These are phyloP conservation scores for Pemphredon lugubris DNA, from an alignment of 2,888 invertebrate species.

Conservation along the genomic window DNA sequence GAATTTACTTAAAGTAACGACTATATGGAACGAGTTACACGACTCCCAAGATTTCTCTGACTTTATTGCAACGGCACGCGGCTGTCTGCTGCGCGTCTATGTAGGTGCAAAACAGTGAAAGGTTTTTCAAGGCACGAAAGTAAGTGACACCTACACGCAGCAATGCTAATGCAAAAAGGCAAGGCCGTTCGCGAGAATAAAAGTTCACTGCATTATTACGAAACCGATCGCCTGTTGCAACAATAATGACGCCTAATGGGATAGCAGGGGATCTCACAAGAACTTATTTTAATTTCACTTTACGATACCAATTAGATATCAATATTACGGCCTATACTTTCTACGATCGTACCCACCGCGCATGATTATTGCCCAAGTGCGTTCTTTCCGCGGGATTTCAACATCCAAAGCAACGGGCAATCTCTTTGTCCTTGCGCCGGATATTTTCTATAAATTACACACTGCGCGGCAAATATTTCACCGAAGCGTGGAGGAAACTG, in stretches of 20 bases:
- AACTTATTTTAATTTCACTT: conserved; percentile 31
- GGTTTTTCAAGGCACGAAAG: conserved; percentile 76
- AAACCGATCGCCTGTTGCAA: conserved; percentile 72
- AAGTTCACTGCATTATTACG: conserved; percentile 74
- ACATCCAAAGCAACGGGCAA: conserved; percentile 24
- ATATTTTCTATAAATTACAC: conserved; percentile 4
- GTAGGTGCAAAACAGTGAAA: conserved; percentile 77
- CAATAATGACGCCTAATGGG: conserved; percentile 70
- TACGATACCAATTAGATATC: conserved; percentile 30
- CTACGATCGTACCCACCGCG: conserved; percentile 17
- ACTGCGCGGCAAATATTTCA: background rate
- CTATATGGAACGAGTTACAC: conserved; percentile 48
- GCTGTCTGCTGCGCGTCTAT: conserved; percentile 66
- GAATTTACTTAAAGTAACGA: conserved; percentile 25
- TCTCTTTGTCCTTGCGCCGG: conserved; percentile 41
- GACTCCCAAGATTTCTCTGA: conserved; percentile 56
- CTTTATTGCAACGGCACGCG: conserved; percentile 65
- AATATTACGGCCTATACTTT: conserved; percentile 20
- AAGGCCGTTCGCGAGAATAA: conserved; percentile 74
- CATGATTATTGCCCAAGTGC: background rate
- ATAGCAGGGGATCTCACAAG: conserved; percentile 30
- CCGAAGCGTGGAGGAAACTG: background rate
- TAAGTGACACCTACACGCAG: conserved; percentile 74
- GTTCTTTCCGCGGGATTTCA: conserved; percentile 28
- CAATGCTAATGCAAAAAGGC: conserved; percentile 67